Evolutionary conservation across 2,113 vertebrate genomes (phyloP), one percentile per base, ranked within the genome.

Genomic region (Patagioenas fasciata): DNA sequence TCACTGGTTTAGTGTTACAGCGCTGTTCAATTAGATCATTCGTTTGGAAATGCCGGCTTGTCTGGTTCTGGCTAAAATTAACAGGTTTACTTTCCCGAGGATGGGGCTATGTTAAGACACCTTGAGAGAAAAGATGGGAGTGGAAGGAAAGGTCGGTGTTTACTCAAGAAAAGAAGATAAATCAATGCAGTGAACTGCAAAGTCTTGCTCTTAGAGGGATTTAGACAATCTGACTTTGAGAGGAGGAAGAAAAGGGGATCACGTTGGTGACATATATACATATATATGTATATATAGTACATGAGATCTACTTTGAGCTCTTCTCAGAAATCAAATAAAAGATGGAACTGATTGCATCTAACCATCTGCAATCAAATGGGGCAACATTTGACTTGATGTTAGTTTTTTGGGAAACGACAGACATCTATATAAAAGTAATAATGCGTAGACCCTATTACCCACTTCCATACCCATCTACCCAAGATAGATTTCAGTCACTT

Each of bases 41-140:
- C 36, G 48, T 62, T 91, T 91, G 77, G 54, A 96, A 95, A 93
- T 85, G 47, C 47, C 66, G 32, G 15, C 31, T 51, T 80, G 64
- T 91, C 79, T 73, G 23, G 17, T 66, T 88, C 67, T 72, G 64
- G 71, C 31, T 82, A 29, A 94, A 89, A 80, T 70, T 57, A 70
- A 34, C 54, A 66, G 48, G 10, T 62, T 78, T 92, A 1, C 53
- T 71, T 95, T 88, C 74, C 32, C 21, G 64, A 61, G 61, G 65
- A 67, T 21, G 56, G 15, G 36, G 13, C n/a, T 82, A 4, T 73
- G 25, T 85, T 79, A 80, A 84, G 87, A 74, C 9, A 57, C 31
- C 44, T 75, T 0, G 0, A 77, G 70, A 85, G n/a, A 81, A 69
- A 65, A 80, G 25, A 1, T 74, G 28, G 9, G 8, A 69, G 17